phyloP scores from a whole-genome alignment of 2,113 vertebrate genomes.

The Sclerurus mexicanus region DNA sequence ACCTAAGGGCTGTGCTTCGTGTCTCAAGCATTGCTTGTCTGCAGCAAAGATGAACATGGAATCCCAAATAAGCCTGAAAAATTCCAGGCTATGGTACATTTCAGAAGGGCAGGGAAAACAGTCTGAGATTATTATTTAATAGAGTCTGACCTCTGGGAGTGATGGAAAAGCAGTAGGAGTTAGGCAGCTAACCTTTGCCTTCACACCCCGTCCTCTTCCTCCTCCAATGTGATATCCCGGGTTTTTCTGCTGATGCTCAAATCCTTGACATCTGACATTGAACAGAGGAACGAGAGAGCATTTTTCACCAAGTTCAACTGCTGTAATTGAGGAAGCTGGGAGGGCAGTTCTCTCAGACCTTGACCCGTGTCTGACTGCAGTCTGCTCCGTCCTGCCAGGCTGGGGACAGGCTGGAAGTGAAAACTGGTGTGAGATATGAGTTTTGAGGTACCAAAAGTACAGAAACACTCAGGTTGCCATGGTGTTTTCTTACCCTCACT shows the following conservation, averaged over 20 bases:
- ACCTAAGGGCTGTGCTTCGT: neutral
- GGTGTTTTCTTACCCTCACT: neutral
- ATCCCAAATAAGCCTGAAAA: neutral
- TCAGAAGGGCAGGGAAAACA: neutral
- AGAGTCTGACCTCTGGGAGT: neutral
- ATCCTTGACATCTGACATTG: neutral
- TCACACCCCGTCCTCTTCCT: neutral
- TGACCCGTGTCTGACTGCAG: neutral
- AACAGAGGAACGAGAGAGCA: fast-evolving
- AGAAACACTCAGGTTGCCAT: neutral
- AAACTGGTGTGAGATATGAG: neutral
- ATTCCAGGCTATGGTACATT: neutral
- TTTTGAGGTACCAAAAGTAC: neutral
- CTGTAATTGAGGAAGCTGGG: neutral
- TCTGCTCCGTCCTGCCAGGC: neutral
- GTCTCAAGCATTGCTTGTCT: neutral
- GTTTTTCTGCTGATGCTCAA: neutral
- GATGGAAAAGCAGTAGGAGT: neutral
- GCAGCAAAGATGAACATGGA: neutral
- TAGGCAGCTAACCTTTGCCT: neutral
- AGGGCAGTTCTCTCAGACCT: neutral
- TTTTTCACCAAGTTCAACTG: neutral
- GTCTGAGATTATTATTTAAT: neutral
- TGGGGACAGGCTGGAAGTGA: neutral
- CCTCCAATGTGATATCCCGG: neutral